A percentile compares a stretch with the other conserved stretches of the same genome.
Conservation (phyloP, 2,888 invertebrate species). For the Hemaris fuciformis region DNA sequence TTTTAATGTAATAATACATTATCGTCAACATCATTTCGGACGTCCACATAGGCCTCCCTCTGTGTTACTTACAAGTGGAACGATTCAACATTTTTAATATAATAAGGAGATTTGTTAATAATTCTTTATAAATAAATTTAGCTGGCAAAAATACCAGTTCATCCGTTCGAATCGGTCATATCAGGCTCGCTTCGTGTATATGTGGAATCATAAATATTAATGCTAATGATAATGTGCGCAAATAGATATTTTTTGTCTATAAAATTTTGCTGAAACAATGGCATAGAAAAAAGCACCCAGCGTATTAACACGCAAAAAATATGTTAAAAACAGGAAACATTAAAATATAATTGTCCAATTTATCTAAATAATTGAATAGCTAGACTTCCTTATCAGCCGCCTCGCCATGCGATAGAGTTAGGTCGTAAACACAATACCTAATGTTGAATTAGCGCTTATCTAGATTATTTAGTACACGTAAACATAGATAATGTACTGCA, state of each 20-base stretch:
- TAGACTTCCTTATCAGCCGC: conserved; percentile 18
- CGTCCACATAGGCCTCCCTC: too few relatives aligned
- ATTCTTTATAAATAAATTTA: too few relatives aligned
- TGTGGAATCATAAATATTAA: background rate
- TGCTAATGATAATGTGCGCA: background rate
- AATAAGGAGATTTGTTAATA: too few relatives aligned
- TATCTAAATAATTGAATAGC: background rate
- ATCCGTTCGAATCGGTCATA: background rate
- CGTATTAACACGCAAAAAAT: background rate
- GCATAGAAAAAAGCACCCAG: background rate
- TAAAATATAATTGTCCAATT: conserved; percentile 9
- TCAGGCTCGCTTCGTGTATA: background rate
- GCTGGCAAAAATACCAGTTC: too few relatives aligned
- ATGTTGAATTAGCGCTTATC: conserved; percentile 24
- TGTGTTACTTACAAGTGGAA: background rate
- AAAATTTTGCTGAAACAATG: background rate
- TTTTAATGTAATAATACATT: too few relatives aligned
- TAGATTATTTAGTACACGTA: conserved; percentile 25
- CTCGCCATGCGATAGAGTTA: conserved; percentile 22
- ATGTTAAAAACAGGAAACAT: background rate
- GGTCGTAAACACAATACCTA: conserved; percentile 22
- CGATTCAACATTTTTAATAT: too few relatives aligned
- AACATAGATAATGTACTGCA: conserved; percentile 23
- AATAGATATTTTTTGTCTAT: background rate
- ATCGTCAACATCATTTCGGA: too few relatives aligned